These are phyloP conservation scores for Cyprinodon variegatus DNA, from an alignment of 2,113 vertebrate species.

Conservation along the genomic window DNA sequence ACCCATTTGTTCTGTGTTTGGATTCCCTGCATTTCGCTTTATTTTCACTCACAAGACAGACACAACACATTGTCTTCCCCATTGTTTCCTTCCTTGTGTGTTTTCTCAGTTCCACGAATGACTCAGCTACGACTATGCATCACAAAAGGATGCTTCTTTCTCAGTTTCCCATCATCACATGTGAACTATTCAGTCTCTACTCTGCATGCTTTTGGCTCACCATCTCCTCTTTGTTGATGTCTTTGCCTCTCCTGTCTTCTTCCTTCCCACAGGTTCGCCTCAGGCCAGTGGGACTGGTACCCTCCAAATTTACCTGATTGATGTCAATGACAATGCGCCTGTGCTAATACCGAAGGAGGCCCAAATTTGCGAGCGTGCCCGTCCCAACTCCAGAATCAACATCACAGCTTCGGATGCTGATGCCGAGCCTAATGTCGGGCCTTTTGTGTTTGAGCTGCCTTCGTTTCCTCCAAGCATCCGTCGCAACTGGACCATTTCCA, in stretches of 20 bases:
- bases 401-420: constrained; percentile 93
- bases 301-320: constrained; percentile 94
- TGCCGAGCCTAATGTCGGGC: constrained; percentile 90
- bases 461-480: constrained; percentile 85
- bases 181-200: constrained; percentile 28
- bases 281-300: constrained; percentile 94
- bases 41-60: constrained; percentile 37
- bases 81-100: constrained; percentile 16
- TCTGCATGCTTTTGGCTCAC: constrained; percentile 9
- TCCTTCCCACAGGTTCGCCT: constrained; percentile 81
- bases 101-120: constrained; percentile 37
- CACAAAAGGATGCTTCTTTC: constrained; percentile 4
- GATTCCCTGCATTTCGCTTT: constrained; percentile 32
- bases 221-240: constrained; percentile 63
- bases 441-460: constrained; percentile 96
- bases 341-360: constrained; percentile 91
- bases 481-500: constrained; percentile 95
- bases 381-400: constrained; percentile 87
- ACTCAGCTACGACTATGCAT: constrained; percentile 11
- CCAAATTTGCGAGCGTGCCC: constrained; percentile 90
- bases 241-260: constrained; percentile 4
- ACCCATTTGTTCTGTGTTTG: constrained; percentile 56
- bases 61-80: constrained; percentile 24
- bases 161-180: constrained; percentile 4
- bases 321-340: constrained; percentile 95